Evolutionary conservation across 2,113 vertebrate genomes (phyloP).

Genomic region (Rynchops niger): DNA sequence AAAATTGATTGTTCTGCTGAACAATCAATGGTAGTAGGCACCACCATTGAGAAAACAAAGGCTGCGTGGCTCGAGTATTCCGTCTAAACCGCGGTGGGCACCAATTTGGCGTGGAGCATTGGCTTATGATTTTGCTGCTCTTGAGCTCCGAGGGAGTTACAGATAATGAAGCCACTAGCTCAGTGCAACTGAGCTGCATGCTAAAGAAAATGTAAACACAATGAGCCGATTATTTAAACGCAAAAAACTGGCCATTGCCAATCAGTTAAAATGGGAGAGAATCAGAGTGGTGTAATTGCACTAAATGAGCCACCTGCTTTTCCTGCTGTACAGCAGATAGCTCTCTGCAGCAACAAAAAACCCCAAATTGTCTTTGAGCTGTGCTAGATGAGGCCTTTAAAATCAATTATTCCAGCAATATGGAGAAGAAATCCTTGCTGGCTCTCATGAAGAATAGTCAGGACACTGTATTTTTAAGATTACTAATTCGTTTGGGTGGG

Average conservation of each 20-base stretch:
- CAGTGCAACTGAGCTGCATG: background rate
- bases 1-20: too few species aligned
- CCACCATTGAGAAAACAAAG: background rate
- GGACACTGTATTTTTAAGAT: constrained; percentile 3
- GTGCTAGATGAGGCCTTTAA: background rate
- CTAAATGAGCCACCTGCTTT: background rate
- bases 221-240: background rate
- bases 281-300: background rate
- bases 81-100: background rate
- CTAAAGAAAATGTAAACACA: constrained; percentile 28
- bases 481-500: background rate
- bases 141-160: background rate
- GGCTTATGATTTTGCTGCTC: background rate
- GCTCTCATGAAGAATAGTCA: background rate
- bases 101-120: background rate
- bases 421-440: background rate
- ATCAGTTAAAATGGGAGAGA: background rate
- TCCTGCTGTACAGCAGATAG: background rate
- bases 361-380: background rate
- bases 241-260: background rate
- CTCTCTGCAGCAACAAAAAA: background rate
- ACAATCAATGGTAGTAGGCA: background rate
- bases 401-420: background rate
- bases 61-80: background rate
- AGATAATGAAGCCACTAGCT: constrained; percentile 9